Evolutionary conservation across 2,113 vertebrate species (phyloP).

Genomic region (Xenus cinereus): DNA sequence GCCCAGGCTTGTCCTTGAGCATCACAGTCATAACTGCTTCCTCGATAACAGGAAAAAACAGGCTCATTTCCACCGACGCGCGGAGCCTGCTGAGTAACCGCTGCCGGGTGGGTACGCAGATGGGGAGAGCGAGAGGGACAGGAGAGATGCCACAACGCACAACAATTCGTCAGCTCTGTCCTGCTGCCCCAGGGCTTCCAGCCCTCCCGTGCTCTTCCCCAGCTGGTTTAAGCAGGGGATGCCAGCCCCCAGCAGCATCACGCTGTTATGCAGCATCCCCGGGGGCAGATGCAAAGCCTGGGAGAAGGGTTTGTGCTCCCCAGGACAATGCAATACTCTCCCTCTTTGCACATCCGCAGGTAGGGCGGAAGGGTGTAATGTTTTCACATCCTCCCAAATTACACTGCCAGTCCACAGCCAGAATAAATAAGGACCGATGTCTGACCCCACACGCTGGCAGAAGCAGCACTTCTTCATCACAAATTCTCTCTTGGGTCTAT

Average conservation of each 20-base stretch:
- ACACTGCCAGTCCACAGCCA: background rate
- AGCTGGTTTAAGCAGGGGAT: background rate
- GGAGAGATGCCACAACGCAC: background rate
- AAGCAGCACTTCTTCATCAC: background rate
- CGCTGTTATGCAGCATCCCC: background rate
- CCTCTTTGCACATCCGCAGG: no score
- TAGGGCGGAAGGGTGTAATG: background rate
- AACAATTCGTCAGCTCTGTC: background rate
- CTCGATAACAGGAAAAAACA: slow-evolving; percentile 2
- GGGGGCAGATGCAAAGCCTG: background rate
- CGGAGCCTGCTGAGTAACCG: background rate
- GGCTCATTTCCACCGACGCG: background rate
- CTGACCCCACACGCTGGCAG: background rate
- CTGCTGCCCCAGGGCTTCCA: background rate
- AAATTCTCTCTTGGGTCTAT: background rate
- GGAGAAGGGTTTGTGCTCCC: background rate
- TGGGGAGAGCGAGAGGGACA: background rate
- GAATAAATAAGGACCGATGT: rapidly evolving
- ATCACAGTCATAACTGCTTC: background rate
- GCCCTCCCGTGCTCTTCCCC: rapidly evolving
- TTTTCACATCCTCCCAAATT: background rate
- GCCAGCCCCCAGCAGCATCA: background rate
- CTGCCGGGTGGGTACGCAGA: background rate
- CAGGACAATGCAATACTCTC: background rate
- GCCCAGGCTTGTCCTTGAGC: slow-evolving; percentile 50